Conservation (phyloP, 2,113 vertebrate species). For the Eupsittula cactorum region DNA sequence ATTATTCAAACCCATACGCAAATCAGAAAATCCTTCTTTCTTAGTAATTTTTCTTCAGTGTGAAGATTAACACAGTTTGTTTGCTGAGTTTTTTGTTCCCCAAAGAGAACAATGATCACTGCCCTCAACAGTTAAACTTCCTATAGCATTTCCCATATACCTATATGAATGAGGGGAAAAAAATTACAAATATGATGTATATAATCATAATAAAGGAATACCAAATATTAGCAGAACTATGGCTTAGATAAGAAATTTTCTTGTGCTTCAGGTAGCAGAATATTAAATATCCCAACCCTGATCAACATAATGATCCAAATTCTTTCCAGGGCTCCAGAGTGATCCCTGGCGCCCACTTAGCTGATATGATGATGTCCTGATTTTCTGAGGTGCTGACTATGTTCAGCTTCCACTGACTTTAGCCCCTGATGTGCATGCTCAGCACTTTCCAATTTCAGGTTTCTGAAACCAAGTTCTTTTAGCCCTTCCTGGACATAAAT, state of each 20-base stretch:
- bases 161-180: not conserved
- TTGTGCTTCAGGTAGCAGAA: not conserved
- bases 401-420: not conserved
- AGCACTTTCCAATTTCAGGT: not conserved
- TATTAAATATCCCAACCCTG: not conserved
- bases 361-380: not conserved
- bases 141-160: not conserved
- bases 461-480: not conserved
- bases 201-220: not conserved
- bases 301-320: not conserved
- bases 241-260: not conserved
- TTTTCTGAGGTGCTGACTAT: not conserved
- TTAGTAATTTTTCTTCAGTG: not conserved
- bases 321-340: not conserved
- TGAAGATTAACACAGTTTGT: not conserved
- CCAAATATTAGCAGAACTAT: not conserved
- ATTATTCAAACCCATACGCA: not conserved
- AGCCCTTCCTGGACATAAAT: not conserved
- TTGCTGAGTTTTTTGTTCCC: not conserved
- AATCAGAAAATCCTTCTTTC: not conserved
- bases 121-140: not conserved
- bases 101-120: not conserved
- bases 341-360: not conserved
- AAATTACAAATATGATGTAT: not conserved
- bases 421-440: not conserved